Percentiles rank a stretch among this genome's conserved stretches.
Conservation (phyloP, 2,888 invertebrate genomes). For the Drosophila greeni region DNA sequence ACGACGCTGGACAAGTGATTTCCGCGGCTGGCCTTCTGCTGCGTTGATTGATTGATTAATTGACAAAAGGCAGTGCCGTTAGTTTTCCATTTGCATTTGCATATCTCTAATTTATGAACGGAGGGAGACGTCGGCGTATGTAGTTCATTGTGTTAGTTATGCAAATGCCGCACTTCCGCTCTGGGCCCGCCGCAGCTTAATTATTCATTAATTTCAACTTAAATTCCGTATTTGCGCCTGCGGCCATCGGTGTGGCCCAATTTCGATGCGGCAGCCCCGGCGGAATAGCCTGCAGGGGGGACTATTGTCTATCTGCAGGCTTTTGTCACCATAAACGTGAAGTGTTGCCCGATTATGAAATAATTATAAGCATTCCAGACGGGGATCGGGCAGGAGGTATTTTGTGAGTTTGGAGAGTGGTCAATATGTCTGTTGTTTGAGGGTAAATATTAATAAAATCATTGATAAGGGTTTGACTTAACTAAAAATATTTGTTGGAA, state of each 20-base stretch:
- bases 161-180: constrained; percentile 68
- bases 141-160: constrained; percentile 72
- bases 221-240: constrained; percentile 51
- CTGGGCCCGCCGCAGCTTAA: constrained; percentile 57
- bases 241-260: constrained; percentile 51
- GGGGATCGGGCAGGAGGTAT: not conserved
- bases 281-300: constrained; percentile 37
- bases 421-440: constrained; percentile 20
- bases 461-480: not conserved
- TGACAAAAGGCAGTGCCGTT: constrained; percentile 74
- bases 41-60: constrained; percentile 76
- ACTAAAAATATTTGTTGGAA: not conserved
- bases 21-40: constrained; percentile 57
- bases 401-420: constrained; percentile 12
- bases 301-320: constrained; percentile 46
- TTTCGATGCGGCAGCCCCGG: constrained; percentile 40
- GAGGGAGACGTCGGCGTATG: constrained; percentile 35
- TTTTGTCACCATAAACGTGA: constrained; percentile 66
- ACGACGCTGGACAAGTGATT: constrained; percentile 62
- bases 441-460: not conserved
- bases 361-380: constrained; percentile 58
- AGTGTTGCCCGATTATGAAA: constrained; percentile 71
- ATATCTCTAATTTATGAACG: constrained; percentile 41
- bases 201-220: constrained; percentile 74
- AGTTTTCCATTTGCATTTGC: constrained; percentile 58